Evolutionary conservation across 2,888 invertebrate species (phyloP), one percentile per base, ranked within the genome.

Genomic region (Cephalotes varians): DNA sequence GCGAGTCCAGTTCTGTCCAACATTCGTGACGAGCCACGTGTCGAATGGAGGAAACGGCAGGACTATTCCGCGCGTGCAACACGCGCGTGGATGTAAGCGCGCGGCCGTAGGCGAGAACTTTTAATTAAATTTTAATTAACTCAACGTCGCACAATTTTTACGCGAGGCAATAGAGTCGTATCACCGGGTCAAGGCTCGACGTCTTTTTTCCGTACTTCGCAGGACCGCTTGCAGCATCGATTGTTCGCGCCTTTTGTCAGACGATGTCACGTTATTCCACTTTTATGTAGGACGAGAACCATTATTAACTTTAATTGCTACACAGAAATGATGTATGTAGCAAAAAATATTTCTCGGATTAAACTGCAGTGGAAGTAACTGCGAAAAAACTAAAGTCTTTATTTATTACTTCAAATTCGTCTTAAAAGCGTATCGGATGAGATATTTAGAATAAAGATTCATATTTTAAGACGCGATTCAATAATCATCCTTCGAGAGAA

Each of bases 101-200:
- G 80, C 54, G 49, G 60, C 28, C 28, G 37, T 71, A 28, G 1
- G 77, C 56, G 77, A 10, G 12, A 58, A 77, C 85, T 72, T 77
- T 87, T 84, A 87, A 89, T 82, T 76, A 87, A 87, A 71, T 89
- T 89, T 89, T 88, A 89, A 89, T 89, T 87, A 87, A 86, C 81
- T 77, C 81, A 18, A 64, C 76, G 71, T 84, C 69, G 64, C 74
- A 72, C 28, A 64, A 84, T 82, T 80, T 83, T 71, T 76, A 47
- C 74, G 21, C 34, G 28, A 34, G 54, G 34, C 54, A 67, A 44
- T 64, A 37, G 54, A 64, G 54, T 56, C 64, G 54, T 69, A 51
- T 51, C 74, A 64, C 54, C 71, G 67, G 83, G 76, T 85, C 81
- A 88, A 88, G 85, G 85, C 82, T 85, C 74, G 71, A 79, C 40